Percentiles rank a stretch among this genome's conserved stretches.
Evolutionary conservation across 2,888 invertebrate species (phyloP).

Genomic region (Hypolimnas misippus): DNA sequence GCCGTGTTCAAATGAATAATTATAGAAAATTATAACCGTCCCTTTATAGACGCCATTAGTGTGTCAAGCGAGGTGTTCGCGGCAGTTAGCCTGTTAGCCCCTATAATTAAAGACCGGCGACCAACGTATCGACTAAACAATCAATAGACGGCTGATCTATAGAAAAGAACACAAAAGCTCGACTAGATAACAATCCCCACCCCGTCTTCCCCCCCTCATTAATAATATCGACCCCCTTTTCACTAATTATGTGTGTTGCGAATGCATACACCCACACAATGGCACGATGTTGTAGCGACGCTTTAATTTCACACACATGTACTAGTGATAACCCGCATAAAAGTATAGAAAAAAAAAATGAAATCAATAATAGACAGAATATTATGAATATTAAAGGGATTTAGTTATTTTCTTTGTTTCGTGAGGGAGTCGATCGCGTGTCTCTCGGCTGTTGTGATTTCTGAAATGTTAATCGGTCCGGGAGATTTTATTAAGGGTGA

Average conservation of each 20-base stretch:
- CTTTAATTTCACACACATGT: constrained; percentile 42
- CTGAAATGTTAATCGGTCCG: constrained; percentile 75
- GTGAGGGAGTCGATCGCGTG: constrained; percentile 69
- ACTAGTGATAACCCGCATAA: constrained; percentile 68
- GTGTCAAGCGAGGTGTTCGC: constrained; percentile 79
- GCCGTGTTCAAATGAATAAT: constrained; percentile 73
- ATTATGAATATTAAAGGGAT: constrained; percentile 57
- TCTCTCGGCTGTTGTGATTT: constrained; percentile 67
- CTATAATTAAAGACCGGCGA: constrained; percentile 76
- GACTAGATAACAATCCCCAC: constrained; percentile 77
- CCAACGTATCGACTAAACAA: constrained; percentile 79
- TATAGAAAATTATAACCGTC: constrained; percentile 71
- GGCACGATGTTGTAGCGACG: constrained; percentile 11
- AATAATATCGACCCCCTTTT: constrained; percentile 81
- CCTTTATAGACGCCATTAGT: constrained; percentile 66
- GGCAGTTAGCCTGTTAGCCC: constrained; percentile 73
- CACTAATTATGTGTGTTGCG: constrained; percentile 84
- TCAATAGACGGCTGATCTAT: constrained; percentile 74
- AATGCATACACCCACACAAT: constrained; percentile 63
- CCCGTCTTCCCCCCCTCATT: constrained; percentile 73
- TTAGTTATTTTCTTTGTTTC: constrained; percentile 66
- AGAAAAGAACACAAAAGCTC: constrained; percentile 82
- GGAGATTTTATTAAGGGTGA: constrained; percentile 69
- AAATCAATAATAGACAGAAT: constrained; percentile 55
- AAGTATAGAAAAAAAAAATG: constrained; percentile 68